phyloP scores from a whole-genome alignment of 2,113 vertebrate species.

The Ciconia maguari region DNA sequence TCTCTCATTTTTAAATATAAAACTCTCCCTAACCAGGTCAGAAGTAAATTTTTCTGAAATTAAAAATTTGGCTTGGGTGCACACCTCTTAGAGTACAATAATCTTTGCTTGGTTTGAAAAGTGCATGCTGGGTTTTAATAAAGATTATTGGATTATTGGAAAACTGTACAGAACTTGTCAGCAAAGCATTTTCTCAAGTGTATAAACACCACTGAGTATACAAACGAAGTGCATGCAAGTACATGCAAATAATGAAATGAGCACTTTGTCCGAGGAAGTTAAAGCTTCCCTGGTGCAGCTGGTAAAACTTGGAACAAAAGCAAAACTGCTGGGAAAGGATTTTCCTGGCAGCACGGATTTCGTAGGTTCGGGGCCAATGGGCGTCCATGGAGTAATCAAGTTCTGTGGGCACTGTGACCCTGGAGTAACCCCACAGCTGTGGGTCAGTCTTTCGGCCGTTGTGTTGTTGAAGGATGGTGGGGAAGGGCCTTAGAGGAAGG shows the following conservation, averaged over 20 bases:
- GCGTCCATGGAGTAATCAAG: background rate
- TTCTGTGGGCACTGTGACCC: background rate
- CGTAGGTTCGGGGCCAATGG: background rate
- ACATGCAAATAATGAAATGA: background rate
- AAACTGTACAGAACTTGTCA: background rate
- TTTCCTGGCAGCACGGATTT: background rate
- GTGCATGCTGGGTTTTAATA: background rate
- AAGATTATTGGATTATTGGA: background rate
- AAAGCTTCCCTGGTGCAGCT: background rate
- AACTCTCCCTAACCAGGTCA: background rate
- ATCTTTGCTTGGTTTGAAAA: background rate
- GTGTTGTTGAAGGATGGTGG: background rate
- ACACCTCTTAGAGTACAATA: background rate
- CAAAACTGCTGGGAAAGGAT: background rate
- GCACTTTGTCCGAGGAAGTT: background rate
- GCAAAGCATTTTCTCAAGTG: background rate
- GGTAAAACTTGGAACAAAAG: background rate
- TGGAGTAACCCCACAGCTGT: background rate
- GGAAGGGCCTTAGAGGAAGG: background rate
- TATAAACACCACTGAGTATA: background rate
- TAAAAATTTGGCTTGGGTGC: accelerated
- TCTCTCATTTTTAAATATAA: background rate
- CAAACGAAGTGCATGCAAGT: background rate
- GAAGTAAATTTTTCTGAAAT: background rate
- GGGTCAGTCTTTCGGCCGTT: background rate